Evolutionary conservation across 1,140 invertebrate genomes (phyloP), one percentile per base, ranked within the genome.

Genomic region (Akabosia matsudoensis): DNA sequence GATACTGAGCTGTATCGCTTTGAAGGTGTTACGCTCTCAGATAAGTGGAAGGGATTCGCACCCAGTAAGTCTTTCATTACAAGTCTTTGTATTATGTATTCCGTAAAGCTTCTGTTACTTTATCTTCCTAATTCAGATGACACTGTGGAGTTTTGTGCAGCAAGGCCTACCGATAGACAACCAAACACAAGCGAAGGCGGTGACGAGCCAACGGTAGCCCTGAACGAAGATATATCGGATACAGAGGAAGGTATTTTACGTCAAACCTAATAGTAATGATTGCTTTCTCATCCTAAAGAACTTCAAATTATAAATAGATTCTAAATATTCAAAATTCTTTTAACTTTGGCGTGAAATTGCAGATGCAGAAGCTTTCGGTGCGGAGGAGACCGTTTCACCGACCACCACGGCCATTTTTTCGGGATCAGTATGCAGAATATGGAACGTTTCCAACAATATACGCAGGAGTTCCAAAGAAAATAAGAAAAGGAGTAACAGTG

Each of bases 371-470:
- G 4, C 13, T 64, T 14, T 4, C 24, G 56, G 22, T 64, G 18
- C 56, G 4, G n/a, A 64, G 13, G 56, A 64, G 26, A 24, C 10
- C 7, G 56, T 10, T 10, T 7, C 56, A n/a, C 13, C 10, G 10
- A 4, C 18, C 18, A 22, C 56, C n/a, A 14, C 4, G 22, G 24
- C 56, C 18, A 14, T 22, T 64, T 64, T 64, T n/a, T 30, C 34
- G 22, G 24, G 76, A 77, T 70, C 31, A 10, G 30, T 0, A 82
- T 82, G 82, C 79, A 33, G 80, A 81, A 76, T 75, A 79, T 74
- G 61, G 82, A 54, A 78, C 81, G 1, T 83, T 83, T 80, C 82
- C 81, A 30, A 61, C 75, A 45, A 83, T 83, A 67, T 83, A 82
- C 70, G 74, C 52, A 56, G 82, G 82, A 31, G 30, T 79, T 56